Conservation (phyloP, 92 coral and sea anemone species). For the Paragorgia papillata region DNA sequence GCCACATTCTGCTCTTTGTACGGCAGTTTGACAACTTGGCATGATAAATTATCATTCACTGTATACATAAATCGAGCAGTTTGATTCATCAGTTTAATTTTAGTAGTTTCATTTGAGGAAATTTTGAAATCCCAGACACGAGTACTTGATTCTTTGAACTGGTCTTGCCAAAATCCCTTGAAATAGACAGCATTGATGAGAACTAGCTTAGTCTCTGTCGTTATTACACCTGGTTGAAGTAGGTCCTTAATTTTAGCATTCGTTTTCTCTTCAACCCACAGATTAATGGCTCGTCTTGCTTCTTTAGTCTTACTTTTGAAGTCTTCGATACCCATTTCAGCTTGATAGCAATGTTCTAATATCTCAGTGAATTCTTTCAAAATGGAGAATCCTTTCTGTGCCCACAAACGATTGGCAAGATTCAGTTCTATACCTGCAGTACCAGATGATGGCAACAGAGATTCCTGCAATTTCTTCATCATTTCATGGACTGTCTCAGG, state of each 20-base stretch:
- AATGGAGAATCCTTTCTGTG: slow-evolving; percentile 61
- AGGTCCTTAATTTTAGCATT: slow-evolving; percentile 74
- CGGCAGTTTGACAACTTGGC: slow-evolving; percentile 73
- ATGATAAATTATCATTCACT: slow-evolving; percentile 60
- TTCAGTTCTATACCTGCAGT: slow-evolving; percentile 54
- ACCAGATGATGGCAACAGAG: slow-evolving; percentile 51
- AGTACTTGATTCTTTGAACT: slow-evolving; percentile 62
- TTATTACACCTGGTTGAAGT: slow-evolving; percentile 61
- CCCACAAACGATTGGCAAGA: slow-evolving; percentile 89
- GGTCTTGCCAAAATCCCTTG: slow-evolving; percentile 77
- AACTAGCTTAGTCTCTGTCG: slow-evolving; percentile 59
- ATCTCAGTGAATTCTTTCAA: slow-evolving; percentile 58
- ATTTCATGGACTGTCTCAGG: slow-evolving; percentile 65
- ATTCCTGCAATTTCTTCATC: slow-evolving; percentile 74
- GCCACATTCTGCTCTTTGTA: slow-evolving; percentile 69
- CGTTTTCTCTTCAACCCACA: slow-evolving; percentile 84
- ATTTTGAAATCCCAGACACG: slow-evolving; percentile 62
- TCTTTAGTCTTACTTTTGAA: slow-evolving; percentile 61
- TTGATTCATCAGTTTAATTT: slow-evolving; percentile 78
- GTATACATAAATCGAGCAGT: slow-evolving; percentile 60
- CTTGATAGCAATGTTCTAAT: slow-evolving; percentile 57
- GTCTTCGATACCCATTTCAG: slow-evolving; percentile 69
- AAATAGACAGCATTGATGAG: slow-evolving; percentile 88
- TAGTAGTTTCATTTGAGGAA: slow-evolving; percentile 49
- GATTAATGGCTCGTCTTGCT: slow-evolving; percentile 73